A percentile compares a stretch with the other conserved stretches of the same genome.
phyloP scores from a whole-genome alignment of 37 sponge, comb jelly and placozoan species.

The Axinella damicornis region DNA sequence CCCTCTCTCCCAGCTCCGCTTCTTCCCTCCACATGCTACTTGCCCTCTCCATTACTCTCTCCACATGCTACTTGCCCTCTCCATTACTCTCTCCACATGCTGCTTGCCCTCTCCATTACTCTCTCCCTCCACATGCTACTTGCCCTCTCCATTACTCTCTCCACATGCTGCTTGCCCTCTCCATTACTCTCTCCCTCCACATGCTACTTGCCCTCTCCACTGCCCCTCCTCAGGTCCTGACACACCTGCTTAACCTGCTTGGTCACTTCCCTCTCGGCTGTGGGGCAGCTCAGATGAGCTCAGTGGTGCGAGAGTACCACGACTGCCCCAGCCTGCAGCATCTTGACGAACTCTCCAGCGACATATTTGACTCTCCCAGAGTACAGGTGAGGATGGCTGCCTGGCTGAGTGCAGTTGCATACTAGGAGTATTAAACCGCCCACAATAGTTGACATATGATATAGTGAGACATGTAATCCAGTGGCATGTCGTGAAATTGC shows the following conservation, averaged over 20 bases:
- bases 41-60: background rate
- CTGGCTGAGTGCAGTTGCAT: too few species aligned
- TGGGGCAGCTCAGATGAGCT: slow-evolving; percentile 84
- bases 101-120: background rate
- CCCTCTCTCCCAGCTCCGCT: background rate
- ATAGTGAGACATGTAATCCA: too few species aligned
- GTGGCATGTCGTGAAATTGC: too few species aligned
- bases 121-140: background rate
- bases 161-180: background rate
- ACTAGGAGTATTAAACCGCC: too few species aligned
- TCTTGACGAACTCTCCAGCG: slow-evolving; percentile 67
- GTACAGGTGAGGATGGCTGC: slow-evolving; percentile 90
- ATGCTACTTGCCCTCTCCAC: background rate
- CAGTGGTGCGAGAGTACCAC: slow-evolving; percentile 65
- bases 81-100: slow-evolving; percentile 13
- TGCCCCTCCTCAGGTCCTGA: slow-evolving; percentile 48
- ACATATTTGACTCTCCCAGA: slow-evolving; percentile 72
- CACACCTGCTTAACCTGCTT: slow-evolving; percentile 71
- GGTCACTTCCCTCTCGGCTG: slow-evolving; percentile 89
- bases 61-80: background rate
- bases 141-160: background rate
- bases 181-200: background rate
- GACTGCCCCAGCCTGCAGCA: slow-evolving; percentile 57
- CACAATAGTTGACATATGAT: too few species aligned
- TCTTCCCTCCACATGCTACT: background rate